Conservation (phyloP, 2,888 invertebrate genomes). For the Drosophila kuntzei region DNA sequence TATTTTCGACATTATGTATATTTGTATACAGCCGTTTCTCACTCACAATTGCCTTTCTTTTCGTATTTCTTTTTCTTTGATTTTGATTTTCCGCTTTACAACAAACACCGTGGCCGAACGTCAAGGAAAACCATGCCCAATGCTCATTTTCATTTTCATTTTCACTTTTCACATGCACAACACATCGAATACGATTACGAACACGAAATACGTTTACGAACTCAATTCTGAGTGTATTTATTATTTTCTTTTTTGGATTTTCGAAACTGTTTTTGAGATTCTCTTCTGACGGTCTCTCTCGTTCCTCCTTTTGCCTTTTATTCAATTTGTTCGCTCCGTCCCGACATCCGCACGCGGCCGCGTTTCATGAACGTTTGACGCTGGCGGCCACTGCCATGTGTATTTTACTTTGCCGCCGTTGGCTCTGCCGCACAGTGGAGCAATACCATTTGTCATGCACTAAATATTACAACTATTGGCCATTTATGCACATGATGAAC, state of each 20-base stretch:
- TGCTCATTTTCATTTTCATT: slow-evolving; percentile 78
- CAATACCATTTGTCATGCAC: background rate
- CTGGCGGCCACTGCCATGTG: slow-evolving; percentile 67
- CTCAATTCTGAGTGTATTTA: slow-evolving; percentile 41
- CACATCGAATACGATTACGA: slow-evolving; percentile 34
- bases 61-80: slow-evolving; percentile 25
- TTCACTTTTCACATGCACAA: slow-evolving; percentile 73
- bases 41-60: slow-evolving; percentile 76
- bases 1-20: slow-evolving; percentile 75
- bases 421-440: slow-evolving; percentile 50
- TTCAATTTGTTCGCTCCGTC: slow-evolving; percentile 28
- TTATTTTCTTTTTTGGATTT: slow-evolving; percentile 21
- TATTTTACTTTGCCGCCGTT: slow-evolving; percentile 70
- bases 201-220: slow-evolving; percentile 29
- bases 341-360: slow-evolving; percentile 80
- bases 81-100: slow-evolving; percentile 64
- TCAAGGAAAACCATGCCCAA: slow-evolving; percentile 76
- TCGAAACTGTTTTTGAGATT: slow-evolving; percentile 58
- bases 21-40: slow-evolving; percentile 49
- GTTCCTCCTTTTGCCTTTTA: background rate
- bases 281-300: slow-evolving; percentile 27
- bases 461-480: background rate
- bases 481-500: background rate
- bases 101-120: slow-evolving; percentile 56
- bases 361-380: slow-evolving; percentile 82